phyloP scores from a whole-genome alignment of 1,140 invertebrate genomes.

The Phenacoccus solenopsis region DNA sequence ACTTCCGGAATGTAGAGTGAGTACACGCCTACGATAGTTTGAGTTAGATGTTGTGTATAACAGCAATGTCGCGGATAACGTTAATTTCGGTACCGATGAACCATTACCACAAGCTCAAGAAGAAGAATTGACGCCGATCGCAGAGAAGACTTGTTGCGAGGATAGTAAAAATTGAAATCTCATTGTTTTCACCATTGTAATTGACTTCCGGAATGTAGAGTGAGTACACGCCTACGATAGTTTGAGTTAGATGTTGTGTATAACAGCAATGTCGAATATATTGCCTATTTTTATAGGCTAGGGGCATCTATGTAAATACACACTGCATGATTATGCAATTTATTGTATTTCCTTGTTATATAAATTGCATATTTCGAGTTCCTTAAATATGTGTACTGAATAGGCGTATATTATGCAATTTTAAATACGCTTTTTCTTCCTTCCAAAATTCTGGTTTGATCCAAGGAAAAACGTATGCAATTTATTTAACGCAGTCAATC shows the following conservation, averaged over 20 bases:
- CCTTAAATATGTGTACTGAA: too few species aligned
- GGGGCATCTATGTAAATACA: background rate
- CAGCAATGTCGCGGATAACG: conserved; percentile 46
- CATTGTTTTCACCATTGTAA: too few species aligned
- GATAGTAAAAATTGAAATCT: background rate
- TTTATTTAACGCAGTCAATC: too few species aligned
- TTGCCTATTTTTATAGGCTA: conserved; percentile 47
- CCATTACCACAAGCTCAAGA: conserved; percentile 32
- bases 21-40: background rate
- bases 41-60: background rate
- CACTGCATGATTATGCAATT: background rate
- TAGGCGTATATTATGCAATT: too few species aligned
- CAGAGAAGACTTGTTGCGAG: conserved; percentile 24
- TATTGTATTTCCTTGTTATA: background rate
- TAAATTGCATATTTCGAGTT: too few species aligned
- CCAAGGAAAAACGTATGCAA: too few species aligned
- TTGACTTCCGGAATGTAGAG: background rate
- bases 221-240: background rate
- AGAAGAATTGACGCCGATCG: conserved; percentile 33
- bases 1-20: background rate
- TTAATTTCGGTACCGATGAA: conserved; percentile 51
- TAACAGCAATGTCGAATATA: conserved; percentile 40
- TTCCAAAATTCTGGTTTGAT: too few species aligned
- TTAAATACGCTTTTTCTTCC: too few species aligned
- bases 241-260: background rate